Conservation (phyloP, 2,113 vertebrate genomes). For the Ellobius talpinus region DNA sequence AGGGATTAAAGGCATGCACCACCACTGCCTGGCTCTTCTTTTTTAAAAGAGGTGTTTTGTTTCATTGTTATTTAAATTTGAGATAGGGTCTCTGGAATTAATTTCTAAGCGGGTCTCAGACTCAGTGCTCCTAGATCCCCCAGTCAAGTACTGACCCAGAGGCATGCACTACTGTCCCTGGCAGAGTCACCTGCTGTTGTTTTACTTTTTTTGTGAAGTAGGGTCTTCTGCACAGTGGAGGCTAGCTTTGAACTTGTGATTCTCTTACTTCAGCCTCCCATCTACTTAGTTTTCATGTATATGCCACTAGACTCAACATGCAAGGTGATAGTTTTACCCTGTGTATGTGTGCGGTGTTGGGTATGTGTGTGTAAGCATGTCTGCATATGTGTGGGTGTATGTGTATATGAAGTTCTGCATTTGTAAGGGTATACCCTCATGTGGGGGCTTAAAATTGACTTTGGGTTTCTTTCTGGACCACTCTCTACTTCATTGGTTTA, state of each 20-base stretch:
- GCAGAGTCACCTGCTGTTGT: background rate
- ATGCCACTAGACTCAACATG: background rate
- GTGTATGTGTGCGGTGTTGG: background rate
- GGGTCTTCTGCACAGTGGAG: background rate
- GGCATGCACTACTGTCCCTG: no score
- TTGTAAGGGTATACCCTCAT: background rate
- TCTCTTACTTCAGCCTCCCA: background rate
- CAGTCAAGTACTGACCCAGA: background rate
- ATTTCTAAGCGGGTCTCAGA: background rate
- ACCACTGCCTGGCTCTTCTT: no score
- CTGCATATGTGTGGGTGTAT: background rate
- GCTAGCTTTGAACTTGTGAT: background rate
- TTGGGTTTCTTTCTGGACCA: background rate
- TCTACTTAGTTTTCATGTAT: background rate
- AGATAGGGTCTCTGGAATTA: background rate
- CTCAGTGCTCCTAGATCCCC: background rate
- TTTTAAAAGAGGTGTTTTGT: background rate
- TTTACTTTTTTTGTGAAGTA: background rate
- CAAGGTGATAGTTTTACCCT: background rate
- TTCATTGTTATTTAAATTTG: background rate
- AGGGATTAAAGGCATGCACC: no score
- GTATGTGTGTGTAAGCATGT: background rate
- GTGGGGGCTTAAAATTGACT: background rate
- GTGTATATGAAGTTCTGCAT: background rate
- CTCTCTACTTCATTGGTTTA: background rate